Evolutionary conservation across 2,888 invertebrate genomes (phyloP), one percentile per base, ranked within the genome.

Genomic region (Sceliomorpha sp.): DNA sequence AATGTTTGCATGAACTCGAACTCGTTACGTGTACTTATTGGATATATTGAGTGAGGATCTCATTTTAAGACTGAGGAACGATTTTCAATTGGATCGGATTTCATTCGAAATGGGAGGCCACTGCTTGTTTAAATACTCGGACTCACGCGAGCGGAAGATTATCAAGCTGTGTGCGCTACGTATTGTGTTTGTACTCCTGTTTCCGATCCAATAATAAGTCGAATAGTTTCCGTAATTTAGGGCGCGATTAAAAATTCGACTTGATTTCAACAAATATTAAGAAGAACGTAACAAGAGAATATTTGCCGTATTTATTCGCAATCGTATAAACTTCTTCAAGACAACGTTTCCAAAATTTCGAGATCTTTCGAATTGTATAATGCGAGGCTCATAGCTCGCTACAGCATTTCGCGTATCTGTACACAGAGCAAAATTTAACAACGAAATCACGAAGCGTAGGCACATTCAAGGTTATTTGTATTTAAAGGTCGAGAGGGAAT

Each of bases 71-170:
- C 31, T 8, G 9, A 31, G 24, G 4, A 29, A 40, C 31, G 40
- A 51, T 51, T 40, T 42, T 13, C 26, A 42, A 29, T 42, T 42
- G 15, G 29, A 29, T 42, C 26, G 42, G 29, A 42, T 42, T 27
- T 42, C 42, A 26, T 13, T 27, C 12, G 40, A 42, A 42, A 27
- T 15, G 14, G 42, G 27, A 29, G 27, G 13, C n/a, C 5, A n/a
- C 24, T 50, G 12, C 14, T 17, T 36, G 36, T 27, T 27, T 14
- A 17, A 44, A 17, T 51, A 31, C 37, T 12, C n/a, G 13, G 29
- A 20, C 40, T 40, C 55, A 45, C 44, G 44, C 56, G 31, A 45
- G 31, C 9, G 27, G 24, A 56, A 45, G 37, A 45, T 56, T 56
- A 39, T 37, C 29, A 27, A 14, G n/a, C 9, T 42, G 29, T 12